Conservation (phyloP, 2,888 invertebrate species). For the Ormyrus labotus region DNA sequence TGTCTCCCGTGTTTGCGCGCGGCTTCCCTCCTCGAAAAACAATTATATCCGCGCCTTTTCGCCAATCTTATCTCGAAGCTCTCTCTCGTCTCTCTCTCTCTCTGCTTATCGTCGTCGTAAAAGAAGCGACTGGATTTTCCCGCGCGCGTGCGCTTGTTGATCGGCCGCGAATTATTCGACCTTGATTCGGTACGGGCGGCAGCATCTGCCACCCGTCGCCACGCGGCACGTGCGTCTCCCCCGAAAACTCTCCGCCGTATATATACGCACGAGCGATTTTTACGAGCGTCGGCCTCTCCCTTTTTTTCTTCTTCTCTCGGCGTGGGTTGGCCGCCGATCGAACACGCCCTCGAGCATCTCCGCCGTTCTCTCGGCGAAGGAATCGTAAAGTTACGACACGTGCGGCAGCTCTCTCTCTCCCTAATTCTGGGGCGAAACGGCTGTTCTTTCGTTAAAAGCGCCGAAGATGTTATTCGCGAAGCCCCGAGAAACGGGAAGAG, state of each 20-base stretch:
- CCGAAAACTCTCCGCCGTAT: neutral
- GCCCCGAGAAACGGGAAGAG: too few relatives aligned
- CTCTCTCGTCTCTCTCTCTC: neutral
- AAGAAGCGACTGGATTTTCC: neutral
- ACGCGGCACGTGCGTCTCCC: constrained; percentile 1
- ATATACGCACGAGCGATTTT: constrained; percentile 22
- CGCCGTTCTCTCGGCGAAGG: too few relatives aligned
- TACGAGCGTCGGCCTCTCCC: constrained; percentile 28
- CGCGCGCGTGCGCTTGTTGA: neutral
- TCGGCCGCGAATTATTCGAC: neutral
- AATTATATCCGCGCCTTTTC: too few relatives aligned
- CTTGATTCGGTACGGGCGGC: too few relatives aligned
- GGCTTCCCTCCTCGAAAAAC: neutral
- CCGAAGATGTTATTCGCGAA: neutral
- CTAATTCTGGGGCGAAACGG: neutral
- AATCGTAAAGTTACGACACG: too few relatives aligned
- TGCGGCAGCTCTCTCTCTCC: neutral
- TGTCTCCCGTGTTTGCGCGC: constrained; percentile 1
- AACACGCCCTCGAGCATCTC: too few relatives aligned
- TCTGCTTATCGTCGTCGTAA: neutral
- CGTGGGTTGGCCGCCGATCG: constrained; percentile 27
- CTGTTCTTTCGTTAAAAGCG: neutral
- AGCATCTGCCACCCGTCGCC: neutral
- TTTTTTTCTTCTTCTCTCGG: neutral
- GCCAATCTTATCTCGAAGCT: too few relatives aligned